Base-by-base conservation (phyloP, 1,140 invertebrate species). In the Pseudobourletiella spinata region DNA sequence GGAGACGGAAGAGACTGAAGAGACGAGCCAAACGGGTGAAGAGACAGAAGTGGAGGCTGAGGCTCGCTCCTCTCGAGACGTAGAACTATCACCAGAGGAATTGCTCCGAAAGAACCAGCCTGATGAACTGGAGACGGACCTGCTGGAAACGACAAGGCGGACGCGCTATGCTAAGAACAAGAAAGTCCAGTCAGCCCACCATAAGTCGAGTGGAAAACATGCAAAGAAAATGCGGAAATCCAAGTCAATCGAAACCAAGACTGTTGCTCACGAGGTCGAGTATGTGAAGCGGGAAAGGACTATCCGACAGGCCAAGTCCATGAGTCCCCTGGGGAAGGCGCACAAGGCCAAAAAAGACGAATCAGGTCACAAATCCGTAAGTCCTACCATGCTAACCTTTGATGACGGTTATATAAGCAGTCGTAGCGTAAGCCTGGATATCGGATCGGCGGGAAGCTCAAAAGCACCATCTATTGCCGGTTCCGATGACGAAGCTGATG, bases 361-460 rank as follows among this genome's bases (percentile, higher is more conserved):
- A n/a, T n/a, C 28, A n/a, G 52, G 52, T n/a, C 15, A 18, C 8
- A 8, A 22, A 29, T 55, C 52, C 18, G 28, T 32, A 4, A 55
- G 52, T 55, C 52, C 52, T 6, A 55, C 3, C 30, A 29, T 55
- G 52, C 4, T 11, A 8, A 55, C 20, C 28, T 55, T 2, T 20
- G 46, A 55, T 3, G 52, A 55, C 26, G 50, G 50, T n/a, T 48
- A 48, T 22, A 48, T 48, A 8, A 35, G 28, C 11, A 55, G 52
- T 24, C 28, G 52, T 20, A 55, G 52, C 39, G 52, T 55, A n/a
- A 55, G 52, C 39, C 52, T 55, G 18, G 52, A 55, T 11, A 22
- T 55, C 14, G 52, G 52, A 32, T 35, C 52, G 22, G 24, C 16
- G 11, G 46, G 16, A 6, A 48, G 46, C 46, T 48, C 46, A 8